Evolutionary conservation across 1,140 invertebrate genomes (phyloP).

Genomic region (Zaprionus lachaisei): DNA sequence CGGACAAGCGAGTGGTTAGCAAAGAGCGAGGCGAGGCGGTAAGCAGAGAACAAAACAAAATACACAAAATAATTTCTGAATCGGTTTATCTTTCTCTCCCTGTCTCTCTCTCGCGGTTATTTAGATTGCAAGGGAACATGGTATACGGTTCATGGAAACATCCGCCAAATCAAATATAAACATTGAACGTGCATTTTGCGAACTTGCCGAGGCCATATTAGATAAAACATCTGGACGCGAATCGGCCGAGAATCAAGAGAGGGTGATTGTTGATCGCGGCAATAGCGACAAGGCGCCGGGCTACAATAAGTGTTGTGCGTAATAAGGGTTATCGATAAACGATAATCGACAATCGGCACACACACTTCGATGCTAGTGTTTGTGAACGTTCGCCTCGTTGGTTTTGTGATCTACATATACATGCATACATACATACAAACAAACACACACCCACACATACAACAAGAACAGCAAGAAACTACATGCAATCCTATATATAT

Average conservation of each 20-base stretch:
- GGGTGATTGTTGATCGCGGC: conserved; percentile 88
- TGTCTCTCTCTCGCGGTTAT: conserved; percentile 5
- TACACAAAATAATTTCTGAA: neutral
- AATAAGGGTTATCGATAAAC: conserved; percentile 43
- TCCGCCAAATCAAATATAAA: conserved; percentile 99
- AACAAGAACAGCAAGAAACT: conserved; percentile 11
- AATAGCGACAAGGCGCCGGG: conserved; percentile 84
- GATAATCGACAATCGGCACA: conserved; percentile 13
- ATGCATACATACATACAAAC: conserved; percentile 23
- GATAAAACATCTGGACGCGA: conserved; percentile 92
- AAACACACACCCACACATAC: conserved; percentile 24
- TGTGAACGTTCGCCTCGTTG: conserved; percentile 44
- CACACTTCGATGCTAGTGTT: conserved; percentile 44
- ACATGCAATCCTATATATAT: conserved; percentile 9
- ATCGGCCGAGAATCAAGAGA: conserved; percentile 88
- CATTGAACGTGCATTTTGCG: conserved; percentile 98
- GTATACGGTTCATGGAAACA: conserved; percentile 99
- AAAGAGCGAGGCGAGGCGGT: conserved; percentile 95
- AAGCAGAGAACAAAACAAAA: conserved; percentile 77
- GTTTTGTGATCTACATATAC: conserved; percentile 52
- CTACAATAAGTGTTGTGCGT: conserved; percentile 84
- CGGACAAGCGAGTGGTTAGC: conserved; percentile 97
- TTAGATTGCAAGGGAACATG: conserved; percentile 98
- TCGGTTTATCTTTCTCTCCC: neutral
- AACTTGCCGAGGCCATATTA: conserved; percentile 97